Evolutionary conservation across 1,140 invertebrate species (phyloP), one percentile per base, ranked within the genome.

Genomic region (Ceratosolen fusciceps): DNA sequence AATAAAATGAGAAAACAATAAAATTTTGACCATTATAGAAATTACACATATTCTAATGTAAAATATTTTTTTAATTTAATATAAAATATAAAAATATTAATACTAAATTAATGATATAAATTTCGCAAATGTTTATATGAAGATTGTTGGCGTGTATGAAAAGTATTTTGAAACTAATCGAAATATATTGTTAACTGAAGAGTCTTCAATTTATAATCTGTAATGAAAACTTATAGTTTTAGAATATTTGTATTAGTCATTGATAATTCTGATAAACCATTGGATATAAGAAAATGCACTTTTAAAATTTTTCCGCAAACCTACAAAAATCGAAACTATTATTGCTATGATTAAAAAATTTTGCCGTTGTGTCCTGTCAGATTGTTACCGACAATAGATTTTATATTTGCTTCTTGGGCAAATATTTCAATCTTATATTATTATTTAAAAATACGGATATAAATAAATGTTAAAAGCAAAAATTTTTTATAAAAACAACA

Each of bases 401-500:
- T 43, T 12, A 43, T 10, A 81, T 90, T 3, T 92, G 92, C 49
- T 92, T 90, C 80, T 80, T 93, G 14, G 90, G 91, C 1, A 37
- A 90, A n/a, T 92, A 93, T 82, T 86, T 87, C 80, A 81, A 82
- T 76, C 56, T 88, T 29, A 80, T 29, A 49, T 81, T 87, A 60
- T 80, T 70, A 65, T 67, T 79, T 31, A 58, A 80, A 79, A 60
- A 77, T 34, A 31, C 60, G 29, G n/a, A 77, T 65, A 26, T 78
- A 16, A 68, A 80, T 68, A 49, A 81, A 80, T 80, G n/a, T 34
- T 16, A 84, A 1, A 82, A 83, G 0, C 47, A 88, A 14, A 82
- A 82, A 2, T 92, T 91, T 77, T 93, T 93, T 67, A 83, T 91
- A 3, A 93, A 93, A 81, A 79, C 85, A 0, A 80, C 91, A 0